Conservation (phyloP, 2,113 vertebrate species). For the Cepphus grylle region DNA sequence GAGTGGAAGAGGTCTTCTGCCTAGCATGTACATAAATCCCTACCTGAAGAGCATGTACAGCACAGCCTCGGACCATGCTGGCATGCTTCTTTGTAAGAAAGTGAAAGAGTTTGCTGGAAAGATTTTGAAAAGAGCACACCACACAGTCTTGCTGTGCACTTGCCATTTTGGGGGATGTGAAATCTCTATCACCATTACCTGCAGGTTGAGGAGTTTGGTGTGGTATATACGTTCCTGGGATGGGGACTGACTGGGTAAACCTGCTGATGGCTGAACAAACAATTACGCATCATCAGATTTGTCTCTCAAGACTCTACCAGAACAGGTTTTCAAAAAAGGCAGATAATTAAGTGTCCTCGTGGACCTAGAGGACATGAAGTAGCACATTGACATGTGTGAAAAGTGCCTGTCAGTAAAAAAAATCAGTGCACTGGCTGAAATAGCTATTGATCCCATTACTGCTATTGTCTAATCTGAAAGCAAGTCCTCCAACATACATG, state of each 20-base stretch:
- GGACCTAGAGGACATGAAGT: background rate
- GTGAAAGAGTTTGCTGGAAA: background rate
- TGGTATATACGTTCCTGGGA: background rate
- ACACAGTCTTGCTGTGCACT: background rate
- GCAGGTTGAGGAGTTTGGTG: background rate
- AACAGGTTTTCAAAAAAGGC: background rate
- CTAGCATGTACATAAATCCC: fast-evolving
- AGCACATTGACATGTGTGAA: background rate
- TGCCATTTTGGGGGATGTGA: background rate
- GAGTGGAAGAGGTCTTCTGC: background rate
- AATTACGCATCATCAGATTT: background rate
- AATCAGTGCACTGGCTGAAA: background rate
- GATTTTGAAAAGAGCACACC: background rate
- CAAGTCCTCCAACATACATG: background rate
- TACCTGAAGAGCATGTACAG: background rate
- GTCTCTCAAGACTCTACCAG: background rate
- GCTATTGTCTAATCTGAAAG: background rate
- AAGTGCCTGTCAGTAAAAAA: background rate
- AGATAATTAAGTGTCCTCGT: background rate
- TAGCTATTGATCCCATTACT: background rate
- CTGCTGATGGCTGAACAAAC: background rate
- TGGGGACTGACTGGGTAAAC: background rate
- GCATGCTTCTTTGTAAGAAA: background rate
- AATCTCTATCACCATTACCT: background rate
- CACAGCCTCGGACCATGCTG: background rate